Percentiles rank a stretch among this genome's conserved stretches.
These are phyloP conservation scores for Poecile montanus DNA, from an alignment of 2,797 vertebrate species.

Conservation along the genomic window DNA sequence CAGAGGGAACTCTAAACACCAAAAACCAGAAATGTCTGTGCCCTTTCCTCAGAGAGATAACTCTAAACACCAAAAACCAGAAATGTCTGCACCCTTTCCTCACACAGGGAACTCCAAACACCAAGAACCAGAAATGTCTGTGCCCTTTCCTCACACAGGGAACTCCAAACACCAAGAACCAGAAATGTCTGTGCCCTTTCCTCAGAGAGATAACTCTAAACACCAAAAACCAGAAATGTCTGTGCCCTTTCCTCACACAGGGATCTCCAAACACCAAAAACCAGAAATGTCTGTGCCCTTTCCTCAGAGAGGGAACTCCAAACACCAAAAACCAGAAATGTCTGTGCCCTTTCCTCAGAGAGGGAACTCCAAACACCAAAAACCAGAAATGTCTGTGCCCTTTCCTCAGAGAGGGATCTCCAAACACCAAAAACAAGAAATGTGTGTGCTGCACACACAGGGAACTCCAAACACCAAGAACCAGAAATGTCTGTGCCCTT, in stretches of 20 bases:
- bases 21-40: background rate
- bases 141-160: background rate
- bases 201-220: background rate
- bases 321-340: background rate
- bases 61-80: background rate
- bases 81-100: background rate
- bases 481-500: background rate
- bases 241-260: too few relatives aligned
- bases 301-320: background rate
- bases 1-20: background rate
- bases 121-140: background rate
- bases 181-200: background rate
- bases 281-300: background rate
- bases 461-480: background rate
- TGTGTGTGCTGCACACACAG: rapidly evolving
- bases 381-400: background rate
- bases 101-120: background rate
- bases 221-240: background rate
- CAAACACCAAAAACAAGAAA: background rate
- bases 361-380: background rate
- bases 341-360: background rate
- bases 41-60: background rate
- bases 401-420: background rate
- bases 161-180: background rate
- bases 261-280: too few relatives aligned